Percentiles rank a stretch among this genome's conserved stretches.
These are phyloP conservation scores for Hassar affinis DNA, from an alignment of 2,113 vertebrate genomes.

Conservation along the genomic window DNA sequence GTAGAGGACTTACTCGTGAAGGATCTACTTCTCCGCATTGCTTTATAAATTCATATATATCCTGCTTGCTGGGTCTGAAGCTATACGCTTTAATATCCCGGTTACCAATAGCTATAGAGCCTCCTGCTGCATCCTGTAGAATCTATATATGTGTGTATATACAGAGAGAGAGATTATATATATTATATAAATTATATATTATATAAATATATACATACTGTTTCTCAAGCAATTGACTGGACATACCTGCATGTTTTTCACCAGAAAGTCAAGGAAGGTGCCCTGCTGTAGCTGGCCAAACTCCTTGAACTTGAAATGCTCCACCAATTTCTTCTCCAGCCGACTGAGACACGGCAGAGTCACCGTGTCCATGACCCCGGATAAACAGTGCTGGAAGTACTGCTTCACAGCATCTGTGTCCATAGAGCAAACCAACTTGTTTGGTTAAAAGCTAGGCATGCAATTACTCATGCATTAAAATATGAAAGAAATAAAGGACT, in stretches of 20 bases:
- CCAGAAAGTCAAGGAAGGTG: conserved; percentile 73
- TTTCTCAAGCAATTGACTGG: neutral
- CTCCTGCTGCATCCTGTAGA: conserved; percentile 70
- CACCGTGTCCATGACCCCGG: conserved; percentile 53
- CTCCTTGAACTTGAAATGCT: conserved; percentile 69
- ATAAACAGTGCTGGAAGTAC: conserved; percentile 64
- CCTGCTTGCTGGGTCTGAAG: conserved; percentile 72
- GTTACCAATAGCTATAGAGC: conserved; percentile 58
- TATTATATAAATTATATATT: too few relatives aligned
- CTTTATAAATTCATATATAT: conserved; percentile 77
- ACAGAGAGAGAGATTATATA: neutral
- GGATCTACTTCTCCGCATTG: conserved; percentile 69
- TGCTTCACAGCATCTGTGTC: conserved; percentile 66
- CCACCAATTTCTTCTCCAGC: conserved; percentile 68
- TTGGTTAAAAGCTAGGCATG: neutral
- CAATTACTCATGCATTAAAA: neutral
- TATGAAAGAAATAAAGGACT: neutral
- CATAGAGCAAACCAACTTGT: neutral
- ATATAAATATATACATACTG: too few relatives aligned
- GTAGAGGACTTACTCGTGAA: conserved; percentile 61
- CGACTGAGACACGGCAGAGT: conserved; percentile 62
- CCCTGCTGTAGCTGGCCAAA: conserved; percentile 70
- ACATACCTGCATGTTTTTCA: conserved; percentile 68
- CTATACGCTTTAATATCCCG: conserved; percentile 50
- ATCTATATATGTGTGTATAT: too few relatives aligned